Percentiles rank a stretch among this genome's conserved stretches.
Evolutionary conservation across 1,140 invertebrate species (phyloP).

Genomic region (Micrasema minimum): DNA sequence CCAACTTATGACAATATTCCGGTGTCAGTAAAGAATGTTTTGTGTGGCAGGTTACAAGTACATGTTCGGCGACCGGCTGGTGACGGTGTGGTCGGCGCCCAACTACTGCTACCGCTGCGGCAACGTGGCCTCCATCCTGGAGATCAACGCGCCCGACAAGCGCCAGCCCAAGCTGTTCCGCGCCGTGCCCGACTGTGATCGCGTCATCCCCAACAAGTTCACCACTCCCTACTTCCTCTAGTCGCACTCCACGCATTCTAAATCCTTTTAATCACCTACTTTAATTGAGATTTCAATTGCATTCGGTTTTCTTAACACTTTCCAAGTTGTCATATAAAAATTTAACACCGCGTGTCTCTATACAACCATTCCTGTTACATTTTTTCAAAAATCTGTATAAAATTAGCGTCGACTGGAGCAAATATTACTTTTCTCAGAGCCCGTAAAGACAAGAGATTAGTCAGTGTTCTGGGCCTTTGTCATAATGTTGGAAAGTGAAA

Average conservation of each 20-base stretch:
- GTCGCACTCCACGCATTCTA: not conserved
- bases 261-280: not conserved
- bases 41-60: slow-evolving; percentile 93
- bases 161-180: slow-evolving; percentile 89
- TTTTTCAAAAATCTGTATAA: too few species aligned
- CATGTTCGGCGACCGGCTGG: slow-evolving; percentile 94
- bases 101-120: slow-evolving; percentile 97
- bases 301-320: too few species aligned
- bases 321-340: too few species aligned
- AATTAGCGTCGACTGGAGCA: too few species aligned
- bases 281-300: not conserved
- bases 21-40: too few species aligned
- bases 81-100: slow-evolving; percentile 97
- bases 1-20: too few species aligned
- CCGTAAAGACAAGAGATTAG: too few species aligned
- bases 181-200: slow-evolving; percentile 92
- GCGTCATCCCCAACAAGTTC: slow-evolving; percentile 90
- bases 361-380: too few species aligned
- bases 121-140: slow-evolving; percentile 91
- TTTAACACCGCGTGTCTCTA: too few species aligned
- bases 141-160: slow-evolving; percentile 82
- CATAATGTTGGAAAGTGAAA: too few species aligned
- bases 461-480: too few species aligned
- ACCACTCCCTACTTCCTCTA: slow-evolving; percentile 97
- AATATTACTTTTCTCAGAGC: too few species aligned